Evolutionary conservation across 37 sponge, comb jelly and placozoan genomes (phyloP), one percentile per base, ranked within the genome.

Genomic region (Theonella swinhoei): DNA sequence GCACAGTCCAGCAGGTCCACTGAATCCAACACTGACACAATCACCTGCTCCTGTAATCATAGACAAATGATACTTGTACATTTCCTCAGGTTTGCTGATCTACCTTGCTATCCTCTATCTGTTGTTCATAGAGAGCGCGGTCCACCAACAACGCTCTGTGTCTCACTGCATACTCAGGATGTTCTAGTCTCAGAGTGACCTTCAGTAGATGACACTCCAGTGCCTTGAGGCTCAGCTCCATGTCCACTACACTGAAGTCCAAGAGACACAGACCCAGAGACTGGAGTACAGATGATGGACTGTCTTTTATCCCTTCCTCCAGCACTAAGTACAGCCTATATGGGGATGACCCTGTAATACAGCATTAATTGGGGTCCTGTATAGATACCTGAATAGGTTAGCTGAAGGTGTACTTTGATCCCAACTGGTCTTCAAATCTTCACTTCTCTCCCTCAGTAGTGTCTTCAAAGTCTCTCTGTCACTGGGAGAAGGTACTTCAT

Each of bases 101-200:
- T 31, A 81, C 78, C 74, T 86, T 47, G 4, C 73, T 64, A 1
- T 76, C 23, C 8, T 75, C 59, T 20, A 86, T 39, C 35, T 89
- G 83, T 39, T 86, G 78, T 14, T 89, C 32, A 75, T 89, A 90
- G 19, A 83, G 72, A 32, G 62, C 62, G 19, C 75, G 22, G 63
- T 93, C 94, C 62, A 87, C 79, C 14, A 87, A 58, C 30, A 89
- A 64, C 17, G 94, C 73, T 42, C 64, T 86, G 58, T 80, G 40
- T 1, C 79, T 59, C 26, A 82, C 66, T 0, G 31, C 32, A 37
- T 82, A 76, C 63, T 87, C 82, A 25, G 88, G 87, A 24, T 61
- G 39, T 0, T 80, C 79, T 25, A 35, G 26, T 1, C 77, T 60
- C 32, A 89, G 47, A 40, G 89, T 72, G 30, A 78, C 42, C 83